Evolutionary conservation across 2,888 invertebrate genomes (phyloP).

Genomic region (Miltochrista miniata): DNA sequence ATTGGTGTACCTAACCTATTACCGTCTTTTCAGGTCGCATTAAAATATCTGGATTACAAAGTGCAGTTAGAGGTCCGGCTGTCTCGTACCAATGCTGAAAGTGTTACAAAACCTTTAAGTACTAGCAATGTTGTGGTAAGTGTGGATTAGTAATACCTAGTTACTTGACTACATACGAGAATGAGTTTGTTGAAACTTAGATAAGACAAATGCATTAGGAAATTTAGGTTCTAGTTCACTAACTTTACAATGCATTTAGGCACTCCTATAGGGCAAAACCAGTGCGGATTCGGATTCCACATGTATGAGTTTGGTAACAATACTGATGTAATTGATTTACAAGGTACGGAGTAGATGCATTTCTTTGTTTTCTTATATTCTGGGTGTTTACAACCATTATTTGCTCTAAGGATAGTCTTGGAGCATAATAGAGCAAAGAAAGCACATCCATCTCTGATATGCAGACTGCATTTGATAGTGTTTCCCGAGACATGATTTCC

Average conservation of each 20-base stretch:
- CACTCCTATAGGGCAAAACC: background rate
- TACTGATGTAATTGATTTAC: too few relatives aligned
- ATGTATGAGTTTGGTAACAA: too few relatives aligned
- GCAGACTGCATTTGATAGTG: too few relatives aligned
- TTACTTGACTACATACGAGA: background rate
- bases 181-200: background rate
- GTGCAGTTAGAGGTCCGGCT: slow-evolving; percentile 80
- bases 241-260: too few relatives aligned
- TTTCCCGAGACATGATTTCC: too few relatives aligned
- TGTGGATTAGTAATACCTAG: background rate
- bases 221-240: background rate
- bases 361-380: too few relatives aligned
- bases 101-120: slow-evolving; percentile 50
- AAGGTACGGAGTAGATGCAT: too few relatives aligned
- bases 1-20: too few relatives aligned
- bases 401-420: too few relatives aligned
- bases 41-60: slow-evolving; percentile 75
- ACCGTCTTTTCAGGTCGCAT: slow-evolving; percentile 67
- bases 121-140: slow-evolving; percentile 62
- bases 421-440: too few relatives aligned
- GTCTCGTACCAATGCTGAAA: slow-evolving; percentile 62
- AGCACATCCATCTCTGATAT: too few relatives aligned
- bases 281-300: background rate
- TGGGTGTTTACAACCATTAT: too few relatives aligned
- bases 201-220: background rate